phyloP scores from a whole-genome alignment of 2,797 vertebrate genomes.

The Tauraco hartlaubi region DNA sequence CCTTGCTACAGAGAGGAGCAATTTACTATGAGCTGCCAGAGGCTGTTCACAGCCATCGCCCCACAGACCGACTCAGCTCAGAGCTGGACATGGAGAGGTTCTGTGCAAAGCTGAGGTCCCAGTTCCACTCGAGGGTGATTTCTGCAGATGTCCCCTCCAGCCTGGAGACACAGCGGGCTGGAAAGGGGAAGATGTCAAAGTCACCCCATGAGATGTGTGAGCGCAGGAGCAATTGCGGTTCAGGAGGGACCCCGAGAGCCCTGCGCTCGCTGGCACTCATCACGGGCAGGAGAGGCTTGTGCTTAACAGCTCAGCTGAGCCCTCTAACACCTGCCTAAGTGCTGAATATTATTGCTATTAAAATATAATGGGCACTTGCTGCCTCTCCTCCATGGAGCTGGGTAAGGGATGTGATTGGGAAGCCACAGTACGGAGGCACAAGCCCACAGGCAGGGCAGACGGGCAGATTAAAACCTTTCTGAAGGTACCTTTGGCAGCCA shows the following conservation, averaged over 20 bases:
- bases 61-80: not conserved
- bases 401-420: not conserved
- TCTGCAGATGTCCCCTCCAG: not conserved
- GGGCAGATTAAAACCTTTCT: not conserved
- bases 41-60: not conserved
- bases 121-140: not conserved
- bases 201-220: accelerated
- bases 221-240: accelerated
- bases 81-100: not conserved
- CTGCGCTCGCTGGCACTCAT: accelerated
- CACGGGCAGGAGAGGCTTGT: not conserved
- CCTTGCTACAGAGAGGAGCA: not conserved
- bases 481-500: not conserved
- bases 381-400: not conserved
- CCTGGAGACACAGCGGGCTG: not conserved
- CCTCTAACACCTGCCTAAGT: not conserved
- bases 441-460: not conserved
- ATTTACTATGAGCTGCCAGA: accelerated
- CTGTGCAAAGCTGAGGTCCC: not conserved
- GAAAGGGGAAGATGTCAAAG: not conserved
- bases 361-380: not conserved
- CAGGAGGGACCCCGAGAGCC: not conserved
- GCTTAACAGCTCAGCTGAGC: not conserved
- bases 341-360: not conserved
- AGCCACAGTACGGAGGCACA: accelerated